phyloP scores from a whole-genome alignment of 2,888 invertebrate species.

The Drosophila monieri region DNA sequence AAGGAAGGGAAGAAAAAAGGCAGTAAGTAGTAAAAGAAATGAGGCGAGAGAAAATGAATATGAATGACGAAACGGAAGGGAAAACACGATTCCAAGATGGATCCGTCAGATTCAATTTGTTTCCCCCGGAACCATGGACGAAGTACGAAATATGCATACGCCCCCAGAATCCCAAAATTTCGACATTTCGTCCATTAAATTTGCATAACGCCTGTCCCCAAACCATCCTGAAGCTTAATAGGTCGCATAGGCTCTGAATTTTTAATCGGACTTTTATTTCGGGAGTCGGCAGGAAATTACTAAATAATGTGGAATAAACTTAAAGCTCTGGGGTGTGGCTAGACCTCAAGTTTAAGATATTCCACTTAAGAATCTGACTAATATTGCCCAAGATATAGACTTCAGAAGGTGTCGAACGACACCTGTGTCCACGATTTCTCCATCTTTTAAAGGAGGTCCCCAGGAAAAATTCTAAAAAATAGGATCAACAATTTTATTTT shows the following conservation, averaged over 20 bases:
- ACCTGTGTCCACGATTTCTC: neutral
- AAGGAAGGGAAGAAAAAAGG: constrained; percentile 20
- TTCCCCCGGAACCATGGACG: neutral
- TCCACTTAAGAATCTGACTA: neutral
- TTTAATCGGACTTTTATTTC: neutral
- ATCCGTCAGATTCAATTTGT: constrained; percentile 16
- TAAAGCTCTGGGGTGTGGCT: neutral
- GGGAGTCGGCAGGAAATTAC: neutral
- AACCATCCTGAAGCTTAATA: neutral
- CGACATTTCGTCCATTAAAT: constrained; percentile 6
- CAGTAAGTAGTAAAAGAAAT: constrained; percentile 23
- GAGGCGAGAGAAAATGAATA: constrained; percentile 24
- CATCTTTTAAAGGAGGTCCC: neutral
- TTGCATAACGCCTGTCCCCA: constrained; percentile 17
- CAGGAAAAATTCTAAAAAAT: neutral
- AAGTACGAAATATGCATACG: constrained; percentile 6
- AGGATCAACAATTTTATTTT: too few species aligned
- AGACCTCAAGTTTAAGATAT: neutral
- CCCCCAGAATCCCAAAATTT: constrained; percentile 1
- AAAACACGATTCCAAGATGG: constrained; percentile 5
- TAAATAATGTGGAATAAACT: neutral
- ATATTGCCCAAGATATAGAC: neutral
- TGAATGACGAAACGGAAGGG: constrained; percentile 11
- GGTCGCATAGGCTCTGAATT: neutral
- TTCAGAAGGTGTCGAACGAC: neutral